Conservation (phyloP, 1,140 invertebrate genomes). For the Drosophila ohnishii region DNA sequence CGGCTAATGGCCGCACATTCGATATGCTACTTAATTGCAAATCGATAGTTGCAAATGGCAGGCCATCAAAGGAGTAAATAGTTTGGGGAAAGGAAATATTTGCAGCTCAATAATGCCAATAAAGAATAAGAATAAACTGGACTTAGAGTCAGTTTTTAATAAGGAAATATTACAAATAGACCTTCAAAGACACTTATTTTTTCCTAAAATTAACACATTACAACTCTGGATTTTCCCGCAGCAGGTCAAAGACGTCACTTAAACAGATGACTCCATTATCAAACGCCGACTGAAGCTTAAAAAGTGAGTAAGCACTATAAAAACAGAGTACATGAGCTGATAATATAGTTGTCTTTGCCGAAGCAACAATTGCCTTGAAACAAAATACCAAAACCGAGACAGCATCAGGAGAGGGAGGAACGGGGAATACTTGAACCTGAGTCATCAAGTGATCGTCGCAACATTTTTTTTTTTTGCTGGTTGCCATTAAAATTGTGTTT, state of each 20-base stretch:
- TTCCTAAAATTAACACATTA: not conserved
- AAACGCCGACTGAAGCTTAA: constrained; percentile 44
- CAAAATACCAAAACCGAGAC: constrained; percentile 8
- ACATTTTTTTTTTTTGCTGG: constrained; percentile 21
- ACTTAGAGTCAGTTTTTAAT: not conserved
- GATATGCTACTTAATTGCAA: constrained; percentile 52
- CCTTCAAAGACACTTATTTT: not conserved
- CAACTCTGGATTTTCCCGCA: constrained; percentile 13
- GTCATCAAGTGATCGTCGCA: constrained; percentile 40
- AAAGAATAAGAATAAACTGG: not conserved
- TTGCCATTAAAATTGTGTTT: constrained; percentile 16
- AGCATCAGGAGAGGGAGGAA: constrained; percentile 18
- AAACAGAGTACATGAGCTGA: constrained; percentile 37
- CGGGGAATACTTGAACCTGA: constrained; percentile 21
- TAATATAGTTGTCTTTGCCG: constrained; percentile 37
- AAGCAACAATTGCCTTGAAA: constrained; percentile 38
- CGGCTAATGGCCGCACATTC: constrained; percentile 25
- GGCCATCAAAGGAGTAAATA: constrained; percentile 11
- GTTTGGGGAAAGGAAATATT: constrained; percentile 3
- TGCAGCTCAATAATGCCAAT: not conserved
- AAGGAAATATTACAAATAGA: not conserved
- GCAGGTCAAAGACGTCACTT: not conserved
- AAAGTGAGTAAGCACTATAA: constrained; percentile 33
- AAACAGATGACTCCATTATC: constrained; percentile 37
- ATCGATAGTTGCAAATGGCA: constrained; percentile 18